Evolutionary conservation across 2,797 vertebrate genomes (phyloP), one percentile per base, ranked within the genome.

Genomic region (Zalophus californianus): DNA sequence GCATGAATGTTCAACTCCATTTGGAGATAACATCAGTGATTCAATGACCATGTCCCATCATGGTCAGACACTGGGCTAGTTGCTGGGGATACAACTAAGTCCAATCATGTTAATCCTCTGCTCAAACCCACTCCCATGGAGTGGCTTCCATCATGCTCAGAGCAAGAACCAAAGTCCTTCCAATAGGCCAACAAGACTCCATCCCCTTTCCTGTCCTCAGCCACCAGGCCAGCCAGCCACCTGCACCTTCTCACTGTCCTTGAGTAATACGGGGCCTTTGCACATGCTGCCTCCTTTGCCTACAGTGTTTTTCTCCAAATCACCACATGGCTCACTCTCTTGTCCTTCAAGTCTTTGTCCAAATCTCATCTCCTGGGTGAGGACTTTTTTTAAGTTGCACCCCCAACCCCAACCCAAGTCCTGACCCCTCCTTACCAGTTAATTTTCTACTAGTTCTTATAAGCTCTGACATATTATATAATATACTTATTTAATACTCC

Each of bases 11-110:
- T 64, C 56, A 52, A 25, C 56, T 14, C 58, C n/a, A 16, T 32
- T 12, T 14, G 72, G 27, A 54, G 66, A 21, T 15, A 5, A 3
- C 9, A 16, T 32, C 62, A 9, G 3, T 4, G 66, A 64, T 23
- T 54, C 58, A 29, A 1, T 20, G 85, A 27, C 18, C 2, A 0
- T 3, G 50, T 6, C 44, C 5, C 1, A 0, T 8, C n/a, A 7
- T 2, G 38, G 35, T 5, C 80, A 64, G 50, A 52, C 7, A 0
- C 29, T 4, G 0, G 1, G 3, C 25, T 5, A 5, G 78, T 18
- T 29, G 52, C 44, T 25, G 64, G 48, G 35, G n/a, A 7, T 10
- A 27, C 12, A 32, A 48, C 84, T 29, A n/a, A 38, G 44, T 44
- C 60, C 27, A 18, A 1, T 56, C 77, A 12, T 0, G 3, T n/a